Evolutionary conservation across 1,140 invertebrate species (phyloP), one percentile per base, ranked within the genome.

Genomic region (Cydia strobilella): DNA sequence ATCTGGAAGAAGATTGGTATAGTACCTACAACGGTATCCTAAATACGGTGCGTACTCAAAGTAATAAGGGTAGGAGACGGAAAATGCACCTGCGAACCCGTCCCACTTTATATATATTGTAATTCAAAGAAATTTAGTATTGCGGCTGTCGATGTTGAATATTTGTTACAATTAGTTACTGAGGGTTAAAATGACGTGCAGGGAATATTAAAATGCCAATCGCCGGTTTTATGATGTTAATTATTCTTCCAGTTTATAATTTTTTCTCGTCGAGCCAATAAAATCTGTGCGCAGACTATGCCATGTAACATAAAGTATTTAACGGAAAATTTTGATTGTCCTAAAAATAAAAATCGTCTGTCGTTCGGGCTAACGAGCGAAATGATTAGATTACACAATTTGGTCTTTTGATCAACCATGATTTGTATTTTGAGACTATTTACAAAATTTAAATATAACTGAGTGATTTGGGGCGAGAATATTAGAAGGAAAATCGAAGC

Each of bases 201-300:
- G 72, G 45, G 65, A 80, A 76, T 78, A 78, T 69, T 69, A 69
- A 42, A 69, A 72, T 77, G 62, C 79, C 74, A 78, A 76, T 78
- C 65, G 75, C 80, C 82, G 79, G 76, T 75, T 65, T 77, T 72
- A 77, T 23, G 6, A 39, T 35, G 35, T 79, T 78, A 79, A 77
- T 80, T 75, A 72, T 72, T 75, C 51, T 76, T 20, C 20, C 18
- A 74, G 25, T 77, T 74, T 80, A 80, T 77, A 76, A 79, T 80
- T 79, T 74, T 74, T 72, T 76, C 31, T 73, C 45, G 72, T 79
- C 72, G 75, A 80, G 79, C 75, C 79, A 80, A 82, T 80, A 27
- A 77, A 35, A 69, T 35, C 27, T 82, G 80, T 76, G 77, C 73
- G 75, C 42, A 23, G 48, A 78, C 77, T 79, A 79, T 82, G 80